Percentiles rank a stretch among this genome's conserved stretches.
phyloP scores from a whole-genome alignment of 2,888 invertebrate species.

The Leptinotarsa juncta region DNA sequence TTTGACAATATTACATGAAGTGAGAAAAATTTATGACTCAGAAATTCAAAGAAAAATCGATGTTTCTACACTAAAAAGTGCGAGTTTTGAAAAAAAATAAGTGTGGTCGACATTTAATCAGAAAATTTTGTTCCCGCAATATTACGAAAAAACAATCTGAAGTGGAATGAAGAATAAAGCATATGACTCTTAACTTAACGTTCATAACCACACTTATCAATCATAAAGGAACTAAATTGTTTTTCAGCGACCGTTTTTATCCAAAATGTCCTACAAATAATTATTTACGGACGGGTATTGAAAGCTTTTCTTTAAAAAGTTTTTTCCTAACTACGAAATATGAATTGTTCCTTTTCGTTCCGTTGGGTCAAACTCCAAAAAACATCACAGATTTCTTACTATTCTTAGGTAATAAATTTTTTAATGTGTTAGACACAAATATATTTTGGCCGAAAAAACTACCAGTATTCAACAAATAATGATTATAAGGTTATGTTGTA shows the following conservation, averaged over 20 bases:
- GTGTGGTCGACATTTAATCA: not conserved
- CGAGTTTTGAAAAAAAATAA: slow-evolving; percentile 3
- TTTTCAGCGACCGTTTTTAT: not conserved
- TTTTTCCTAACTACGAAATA: slow-evolving; percentile 32
- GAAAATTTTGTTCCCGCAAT: too few relatives aligned
- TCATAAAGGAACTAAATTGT: not conserved
- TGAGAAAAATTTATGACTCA: not conserved
- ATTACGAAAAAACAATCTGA: not conserved
- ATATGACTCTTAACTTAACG: not conserved
- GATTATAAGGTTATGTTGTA: slow-evolving; percentile 4
- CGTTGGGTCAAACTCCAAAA: slow-evolving; percentile 49
- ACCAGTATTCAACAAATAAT: not conserved
- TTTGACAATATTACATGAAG: slow-evolving; percentile 60
- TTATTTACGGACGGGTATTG: slow-evolving; percentile 42
- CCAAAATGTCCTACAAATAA: slow-evolving; percentile 7
- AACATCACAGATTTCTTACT: slow-evolving; percentile 56
- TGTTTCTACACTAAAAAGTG: not conserved
- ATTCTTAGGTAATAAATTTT: slow-evolving; percentile 53
- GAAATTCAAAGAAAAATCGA: slow-evolving; percentile 1
- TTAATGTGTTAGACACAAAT: slow-evolving; percentile 42
- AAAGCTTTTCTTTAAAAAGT: slow-evolving; percentile 36
- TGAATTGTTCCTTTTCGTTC: slow-evolving; percentile 38
- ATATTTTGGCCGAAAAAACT: slow-evolving; percentile 30
- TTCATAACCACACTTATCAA: slow-evolving; percentile 11
- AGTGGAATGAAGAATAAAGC: not conserved